These are phyloP conservation scores for Hydropsyche tenuis DNA, from an alignment of 1,140 invertebrate genomes.

Conservation along the genomic window DNA sequence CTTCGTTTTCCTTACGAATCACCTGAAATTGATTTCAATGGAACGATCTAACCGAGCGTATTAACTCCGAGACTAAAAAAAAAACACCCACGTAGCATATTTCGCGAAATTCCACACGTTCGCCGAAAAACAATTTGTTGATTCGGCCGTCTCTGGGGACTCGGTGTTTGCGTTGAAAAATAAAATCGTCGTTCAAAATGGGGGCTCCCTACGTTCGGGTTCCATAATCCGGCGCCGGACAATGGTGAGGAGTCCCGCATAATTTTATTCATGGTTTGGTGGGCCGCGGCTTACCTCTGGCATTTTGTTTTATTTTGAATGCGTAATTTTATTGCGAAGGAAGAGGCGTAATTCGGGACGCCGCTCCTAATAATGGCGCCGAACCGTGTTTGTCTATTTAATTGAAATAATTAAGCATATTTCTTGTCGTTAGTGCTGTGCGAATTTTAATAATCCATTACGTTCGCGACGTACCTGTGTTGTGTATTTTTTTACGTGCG, in stretches of 20 bases:
- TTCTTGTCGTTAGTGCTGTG: no score
- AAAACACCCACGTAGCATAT: no score
- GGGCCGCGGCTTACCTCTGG: not conserved
- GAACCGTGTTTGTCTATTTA: no score
- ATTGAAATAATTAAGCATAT: no score
- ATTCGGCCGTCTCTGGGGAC: not conserved
- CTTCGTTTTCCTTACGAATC: not conserved
- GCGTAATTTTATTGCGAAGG: slow-evolving; percentile 39
- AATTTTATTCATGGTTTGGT: slow-evolving; percentile 41
- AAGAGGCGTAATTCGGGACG: slow-evolving; percentile 6
- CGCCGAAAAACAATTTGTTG: no score
- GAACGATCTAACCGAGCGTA: not conserved
- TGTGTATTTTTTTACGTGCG: no score
- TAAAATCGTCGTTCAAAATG: not conserved
- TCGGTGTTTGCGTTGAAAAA: not conserved
- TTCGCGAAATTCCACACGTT: no score
- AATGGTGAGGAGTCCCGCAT: slow-evolving; percentile 8
- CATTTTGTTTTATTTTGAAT: slow-evolving; percentile 40
- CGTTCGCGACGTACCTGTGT: no score
- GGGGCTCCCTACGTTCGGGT: not conserved
- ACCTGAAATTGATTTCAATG: slow-evolving; percentile 20
- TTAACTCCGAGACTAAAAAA: no score
- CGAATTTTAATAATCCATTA: no score
- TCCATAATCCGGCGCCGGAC: slow-evolving; percentile 7
- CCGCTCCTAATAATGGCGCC: no score